Evolutionary conservation across 1,140 invertebrate genomes (phyloP).

Genomic region (Babylonia areolata): DNA sequence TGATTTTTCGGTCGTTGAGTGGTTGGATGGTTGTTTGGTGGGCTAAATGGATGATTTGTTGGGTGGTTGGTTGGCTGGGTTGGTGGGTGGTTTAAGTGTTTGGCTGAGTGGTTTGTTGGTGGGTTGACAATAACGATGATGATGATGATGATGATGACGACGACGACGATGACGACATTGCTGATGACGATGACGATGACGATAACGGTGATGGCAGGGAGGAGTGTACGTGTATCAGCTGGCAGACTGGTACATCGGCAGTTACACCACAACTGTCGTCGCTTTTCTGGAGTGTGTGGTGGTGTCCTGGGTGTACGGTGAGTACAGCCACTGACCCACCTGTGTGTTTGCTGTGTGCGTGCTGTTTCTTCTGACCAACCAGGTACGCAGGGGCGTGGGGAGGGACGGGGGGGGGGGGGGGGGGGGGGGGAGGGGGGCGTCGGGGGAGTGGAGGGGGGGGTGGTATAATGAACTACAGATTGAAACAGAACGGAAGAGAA

Average conservation of each 20-base stretch:
- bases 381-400: too few relatives aligned
- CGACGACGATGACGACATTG: too few relatives aligned
- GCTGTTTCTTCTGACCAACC: too few relatives aligned
- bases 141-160: neutral
- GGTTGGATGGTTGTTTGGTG: neutral
- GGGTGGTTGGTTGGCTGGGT: neutral
- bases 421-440: too few relatives aligned
- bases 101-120: neutral
- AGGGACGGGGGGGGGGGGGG: too few relatives aligned
- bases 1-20: too few relatives aligned
- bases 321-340: too few relatives aligned
- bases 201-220: constrained; percentile 63
- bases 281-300: constrained; percentile 79
- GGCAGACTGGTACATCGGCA: constrained; percentile 90
- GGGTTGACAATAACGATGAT: neutral
- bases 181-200: neutral
- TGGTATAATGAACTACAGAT: too few relatives aligned
- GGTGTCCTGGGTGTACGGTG: constrained; percentile 67
- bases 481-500: too few relatives aligned
- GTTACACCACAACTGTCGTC: constrained; percentile 89
- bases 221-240: constrained; percentile 89
- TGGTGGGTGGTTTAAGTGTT: neutral
- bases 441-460: too few relatives aligned
- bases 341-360: too few relatives aligned
- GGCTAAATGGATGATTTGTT: neutral